phyloP scores from a whole-genome alignment of 2,888 invertebrate genomes.

The Diachrysia chrysitis region DNA sequence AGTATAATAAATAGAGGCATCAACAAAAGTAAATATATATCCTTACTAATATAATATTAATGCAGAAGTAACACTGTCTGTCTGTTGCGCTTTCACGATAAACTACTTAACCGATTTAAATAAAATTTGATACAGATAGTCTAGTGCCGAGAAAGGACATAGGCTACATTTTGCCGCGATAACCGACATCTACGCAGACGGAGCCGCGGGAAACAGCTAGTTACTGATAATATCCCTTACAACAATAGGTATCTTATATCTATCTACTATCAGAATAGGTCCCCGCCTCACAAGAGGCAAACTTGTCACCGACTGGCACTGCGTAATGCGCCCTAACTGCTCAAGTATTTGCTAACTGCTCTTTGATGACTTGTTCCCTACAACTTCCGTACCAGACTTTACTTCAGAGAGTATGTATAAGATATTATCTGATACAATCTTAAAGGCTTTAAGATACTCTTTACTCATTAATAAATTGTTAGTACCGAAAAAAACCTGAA shows the following conservation, averaged over 20 bases:
- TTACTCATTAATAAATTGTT: neutral
- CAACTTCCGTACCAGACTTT: conserved; percentile 36
- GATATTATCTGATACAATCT: neutral
- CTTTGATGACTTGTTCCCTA: conserved; percentile 72
- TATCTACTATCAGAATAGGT: conserved; percentile 39
- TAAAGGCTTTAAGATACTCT: neutral
- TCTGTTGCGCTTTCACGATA: too few relatives aligned
- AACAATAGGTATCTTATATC: neutral
- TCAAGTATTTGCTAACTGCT: conserved; percentile 78
- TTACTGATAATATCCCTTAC: neutral
- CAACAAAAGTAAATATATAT: too few relatives aligned
- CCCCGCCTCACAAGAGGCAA: conserved; percentile 52
- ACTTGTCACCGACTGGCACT: conserved; percentile 56
- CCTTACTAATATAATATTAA: too few relatives aligned
- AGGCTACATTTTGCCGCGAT: too few relatives aligned
- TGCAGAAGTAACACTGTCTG: too few relatives aligned
- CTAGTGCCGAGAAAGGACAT: too few relatives aligned
- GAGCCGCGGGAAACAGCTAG: too few relatives aligned
- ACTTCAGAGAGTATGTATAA: neutral
- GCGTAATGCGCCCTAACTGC: conserved; percentile 70
- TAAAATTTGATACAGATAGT: too few relatives aligned
- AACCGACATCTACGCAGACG: too few relatives aligned
- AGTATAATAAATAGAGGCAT: too few relatives aligned
- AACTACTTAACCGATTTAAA: too few relatives aligned
- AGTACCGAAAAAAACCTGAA: too few relatives aligned